Evolutionary conservation across 1,140 invertebrate species (phyloP).

Genomic region (Drosophila tsacasi): DNA sequence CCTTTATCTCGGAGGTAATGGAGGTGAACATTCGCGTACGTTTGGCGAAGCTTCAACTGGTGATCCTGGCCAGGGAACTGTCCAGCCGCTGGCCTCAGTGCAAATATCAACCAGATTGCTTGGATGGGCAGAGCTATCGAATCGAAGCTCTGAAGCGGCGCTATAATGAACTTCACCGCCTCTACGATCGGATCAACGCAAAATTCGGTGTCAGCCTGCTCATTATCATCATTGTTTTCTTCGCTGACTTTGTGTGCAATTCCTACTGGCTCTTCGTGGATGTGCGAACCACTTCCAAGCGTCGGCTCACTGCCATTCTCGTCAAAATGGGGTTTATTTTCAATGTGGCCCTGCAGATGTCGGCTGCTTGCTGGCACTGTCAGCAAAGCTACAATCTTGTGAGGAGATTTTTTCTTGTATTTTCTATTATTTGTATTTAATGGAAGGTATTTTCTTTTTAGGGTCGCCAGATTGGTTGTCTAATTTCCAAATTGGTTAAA

Average conservation of each 20-base stretch:
- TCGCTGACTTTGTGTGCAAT: slow-evolving; percentile 62
- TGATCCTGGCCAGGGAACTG: slow-evolving; percentile 24
- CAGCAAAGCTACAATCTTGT: slow-evolving; percentile 66
- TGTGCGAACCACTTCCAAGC: slow-evolving; percentile 1
- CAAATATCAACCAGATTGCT: background rate
- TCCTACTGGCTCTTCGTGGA: slow-evolving; percentile 63
- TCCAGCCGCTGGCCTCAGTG: slow-evolving; percentile 8
- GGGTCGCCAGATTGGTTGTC: slow-evolving; percentile 76
- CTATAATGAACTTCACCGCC: slow-evolving; percentile 45
- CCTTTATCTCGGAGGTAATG: slow-evolving; percentile 56
- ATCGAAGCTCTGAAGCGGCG: slow-evolving; percentile 26
- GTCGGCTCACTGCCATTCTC: slow-evolving; percentile 1
- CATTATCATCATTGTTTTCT: slow-evolving; percentile 54
- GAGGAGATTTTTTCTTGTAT: background rate
- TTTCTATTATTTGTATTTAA: background rate
- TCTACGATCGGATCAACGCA: slow-evolving; percentile 41
- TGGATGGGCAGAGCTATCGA: slow-evolving; percentile 10
- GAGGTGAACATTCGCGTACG: slow-evolving; percentile 33
- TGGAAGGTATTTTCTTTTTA: slow-evolving; percentile 4
- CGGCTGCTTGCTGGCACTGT: slow-evolving; percentile 66
- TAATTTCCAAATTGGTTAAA: slow-evolving; percentile 70
- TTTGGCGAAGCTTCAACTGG: slow-evolving; percentile 20
- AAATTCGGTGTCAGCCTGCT: slow-evolving; percentile 63
- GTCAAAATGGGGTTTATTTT: slow-evolving; percentile 24
- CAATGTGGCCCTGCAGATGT: slow-evolving; percentile 46